Evolutionary conservation across 2,113 vertebrate genomes (phyloP), one percentile per base, ranked within the genome.

Genomic region (Cyanistes caeruleus): DNA sequence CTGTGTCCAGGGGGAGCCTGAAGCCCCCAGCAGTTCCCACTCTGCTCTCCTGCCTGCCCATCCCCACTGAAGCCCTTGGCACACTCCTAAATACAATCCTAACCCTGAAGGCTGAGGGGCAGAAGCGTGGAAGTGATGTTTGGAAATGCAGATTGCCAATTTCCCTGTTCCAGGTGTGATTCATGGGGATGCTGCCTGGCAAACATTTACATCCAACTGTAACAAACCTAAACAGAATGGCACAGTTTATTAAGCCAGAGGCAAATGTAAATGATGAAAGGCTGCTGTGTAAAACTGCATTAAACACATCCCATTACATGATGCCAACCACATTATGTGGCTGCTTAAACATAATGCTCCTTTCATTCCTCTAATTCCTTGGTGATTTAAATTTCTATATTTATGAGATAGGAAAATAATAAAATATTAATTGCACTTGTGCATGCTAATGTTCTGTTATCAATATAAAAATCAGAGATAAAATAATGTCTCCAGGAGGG

Each of bases 221-320:
- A 84, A 64, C 72, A 63, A 88, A 62, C 70, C 60, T 18, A 78
- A 93, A 52, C 19, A 84, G 79, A 37, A 27, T 72, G 85, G 64
- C 88, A 82, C 24, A 43, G 76, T 81, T 87, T 81, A 64, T 92
- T 84, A 43, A 92, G 90, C 96, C 68, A 78, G 90, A 84, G 76
- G 95, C 96, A 96, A 94, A 93, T 86, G 96, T 84, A 84, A 86
- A 84, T 94, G 90, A 93, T 90, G 95, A 89, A 94, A 95, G 76
- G 73, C 88, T 94, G 79, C 90, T 78, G 52, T 78, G 88, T 89
- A 90, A 92, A 93, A 75, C 85, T 25, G 12, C 83, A 90, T 94
- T 93, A 96, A 93, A 89, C 53, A 43, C 51, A 25, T 70, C 73
- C 56, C 46, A 49, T 75, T 92, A 75, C 68, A 65, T 73, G 90